These are phyloP conservation scores for rat (Rattus norvegicus) DNA, from an alignment of 2,113 vertebrate genomes.

Conservation along the genomic window GRCr8 NC_086034.1:19795501-19796000, in stretches of 20 bases:
- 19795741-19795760: background rate
- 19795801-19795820: background rate
- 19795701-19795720: background rate
- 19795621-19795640: background rate
- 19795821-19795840: background rate
- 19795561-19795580: too few relatives aligned
- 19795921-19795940: background rate
- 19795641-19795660: background rate
- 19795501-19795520: too few relatives aligned
- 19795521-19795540: too few relatives aligned
- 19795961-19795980: background rate
- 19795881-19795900: background rate
- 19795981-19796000: background rate
- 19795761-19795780: background rate
- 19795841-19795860: background rate
- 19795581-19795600: background rate
- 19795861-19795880: background rate
- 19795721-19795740: background rate
- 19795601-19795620: background rate
- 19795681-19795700: background rate
- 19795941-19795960: background rate
- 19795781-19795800: background rate
- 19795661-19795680: background rate
- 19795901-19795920: background rate
- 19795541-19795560: too few relatives aligned